These are phyloP conservation scores for Porites australiensis DNA, from an alignment of 64 coral and sea anemone species.

Conservation along the genomic window DNA sequence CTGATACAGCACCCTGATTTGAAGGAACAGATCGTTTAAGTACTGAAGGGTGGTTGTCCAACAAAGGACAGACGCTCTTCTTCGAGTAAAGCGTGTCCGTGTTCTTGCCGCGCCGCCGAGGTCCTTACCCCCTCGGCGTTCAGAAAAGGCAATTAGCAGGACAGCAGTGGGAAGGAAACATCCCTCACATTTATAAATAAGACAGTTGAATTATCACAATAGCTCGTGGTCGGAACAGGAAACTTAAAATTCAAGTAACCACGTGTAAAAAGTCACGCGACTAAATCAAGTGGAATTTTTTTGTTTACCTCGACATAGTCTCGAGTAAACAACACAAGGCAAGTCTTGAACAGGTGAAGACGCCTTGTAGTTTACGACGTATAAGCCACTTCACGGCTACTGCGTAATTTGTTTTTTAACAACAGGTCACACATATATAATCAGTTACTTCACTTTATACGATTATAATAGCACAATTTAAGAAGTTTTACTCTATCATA, in stretches of 20 bases:
- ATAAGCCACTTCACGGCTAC: too few relatives aligned
- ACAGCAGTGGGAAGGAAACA: not conserved
- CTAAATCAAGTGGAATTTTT: not conserved
- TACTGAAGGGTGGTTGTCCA: not conserved
- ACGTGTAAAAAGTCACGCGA: conserved; percentile 27
- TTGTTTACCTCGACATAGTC: not conserved
- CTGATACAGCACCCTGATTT: too few relatives aligned
- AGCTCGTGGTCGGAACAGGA: not conserved
- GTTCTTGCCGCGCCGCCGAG: not conserved
- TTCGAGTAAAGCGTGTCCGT: not conserved
- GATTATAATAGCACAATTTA: too few relatives aligned
- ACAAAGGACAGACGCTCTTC: not conserved
- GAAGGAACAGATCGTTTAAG: too few relatives aligned
- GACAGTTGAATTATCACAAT: not conserved
- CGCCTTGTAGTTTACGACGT: not conserved
- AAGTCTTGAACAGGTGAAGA: not conserved
- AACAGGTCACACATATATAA: too few relatives aligned
- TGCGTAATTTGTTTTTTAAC: too few relatives aligned
- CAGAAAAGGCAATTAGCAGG: not conserved
- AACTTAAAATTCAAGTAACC: not conserved
- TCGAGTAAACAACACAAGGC: not conserved
- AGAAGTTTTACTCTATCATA: too few relatives aligned
- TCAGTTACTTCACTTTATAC: not conserved
- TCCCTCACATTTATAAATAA: conserved; percentile 1
- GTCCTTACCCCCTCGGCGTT: not conserved